Conservation (phyloP, 2,113 vertebrate genomes). For the Oplegnathus fasciatus region DNA sequence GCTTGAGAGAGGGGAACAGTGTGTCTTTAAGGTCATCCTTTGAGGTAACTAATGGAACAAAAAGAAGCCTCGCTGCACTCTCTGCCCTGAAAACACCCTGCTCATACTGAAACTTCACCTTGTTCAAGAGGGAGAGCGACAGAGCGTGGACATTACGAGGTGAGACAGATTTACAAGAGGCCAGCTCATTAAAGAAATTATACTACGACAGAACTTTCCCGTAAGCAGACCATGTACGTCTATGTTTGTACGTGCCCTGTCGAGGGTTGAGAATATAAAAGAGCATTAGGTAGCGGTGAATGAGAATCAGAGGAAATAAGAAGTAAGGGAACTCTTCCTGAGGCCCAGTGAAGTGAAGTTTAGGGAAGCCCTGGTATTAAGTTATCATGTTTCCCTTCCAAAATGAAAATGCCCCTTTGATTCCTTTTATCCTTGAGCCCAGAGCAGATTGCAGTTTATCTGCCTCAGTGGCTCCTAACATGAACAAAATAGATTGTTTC, state of each 20-base stretch:
- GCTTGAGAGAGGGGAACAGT: background rate
- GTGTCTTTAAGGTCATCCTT: background rate
- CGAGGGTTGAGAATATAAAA: background rate
- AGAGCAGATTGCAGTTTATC: constrained; percentile 46
- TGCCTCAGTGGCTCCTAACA: constrained; percentile 52
- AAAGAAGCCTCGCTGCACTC: background rate
- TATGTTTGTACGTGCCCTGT: background rate
- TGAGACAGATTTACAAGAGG: constrained; percentile 4
- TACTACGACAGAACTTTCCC: background rate
- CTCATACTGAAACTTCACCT: background rate
- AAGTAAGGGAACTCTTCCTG: constrained; percentile 25
- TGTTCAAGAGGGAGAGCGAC: background rate
- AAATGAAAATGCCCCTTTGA: constrained; percentile 61
- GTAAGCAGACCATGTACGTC: background rate
- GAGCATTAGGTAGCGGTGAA: background rate
- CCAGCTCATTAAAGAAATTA: constrained; percentile 32
- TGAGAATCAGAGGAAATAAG: constrained; percentile 24
- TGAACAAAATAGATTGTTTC: constrained; percentile 47
- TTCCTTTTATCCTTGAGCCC: constrained; percentile 45
- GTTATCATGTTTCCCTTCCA: constrained; percentile 66
- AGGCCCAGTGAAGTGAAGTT: constrained; percentile 37
- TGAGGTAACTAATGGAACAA: background rate
- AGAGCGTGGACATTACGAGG: background rate
- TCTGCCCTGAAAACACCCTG: background rate
- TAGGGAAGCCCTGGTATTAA: constrained; percentile 59